A percentile compares a stretch with the other conserved stretches of the same genome.
Conservation (phyloP, 2,797 vertebrate genomes). For the Danio aesculapii region DNA sequence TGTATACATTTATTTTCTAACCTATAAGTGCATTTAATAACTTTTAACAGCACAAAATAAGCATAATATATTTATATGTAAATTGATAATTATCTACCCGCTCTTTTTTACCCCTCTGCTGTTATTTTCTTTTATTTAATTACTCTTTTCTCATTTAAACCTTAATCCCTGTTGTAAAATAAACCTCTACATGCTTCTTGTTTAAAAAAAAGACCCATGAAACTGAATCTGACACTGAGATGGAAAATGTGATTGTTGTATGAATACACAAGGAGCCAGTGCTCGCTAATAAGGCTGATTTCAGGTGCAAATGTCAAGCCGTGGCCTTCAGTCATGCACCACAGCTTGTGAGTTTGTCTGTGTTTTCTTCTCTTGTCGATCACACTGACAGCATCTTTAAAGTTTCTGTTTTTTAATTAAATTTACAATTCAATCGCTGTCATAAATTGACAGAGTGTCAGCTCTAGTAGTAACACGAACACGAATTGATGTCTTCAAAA, state of each 20-base stretch:
- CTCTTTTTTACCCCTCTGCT: too few relatives aligned
- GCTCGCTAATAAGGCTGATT: not conserved
- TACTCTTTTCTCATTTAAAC: too few relatives aligned
- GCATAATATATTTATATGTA: too few relatives aligned
- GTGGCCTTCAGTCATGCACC: conserved; percentile 35
- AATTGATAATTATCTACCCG: too few relatives aligned
- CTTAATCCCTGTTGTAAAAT: too few relatives aligned
- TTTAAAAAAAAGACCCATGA: too few relatives aligned
- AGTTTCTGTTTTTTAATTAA: conserved; percentile 29
- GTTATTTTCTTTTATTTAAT: too few relatives aligned
- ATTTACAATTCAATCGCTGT: conserved; percentile 46
- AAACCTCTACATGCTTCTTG: too few relatives aligned
- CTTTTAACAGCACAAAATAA: too few relatives aligned
- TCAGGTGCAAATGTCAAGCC: not conserved
- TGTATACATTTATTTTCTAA: too few relatives aligned
- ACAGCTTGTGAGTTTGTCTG: conserved; percentile 34
- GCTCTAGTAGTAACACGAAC: conserved; percentile 18
- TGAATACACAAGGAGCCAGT: not conserved
- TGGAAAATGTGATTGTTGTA: not conserved
- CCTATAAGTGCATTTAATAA: too few relatives aligned
- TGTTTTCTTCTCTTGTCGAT: conserved; percentile 44
- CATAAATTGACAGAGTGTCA: conserved; percentile 45
- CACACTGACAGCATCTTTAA: conserved; percentile 35
- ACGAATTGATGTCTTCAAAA: not conserved
- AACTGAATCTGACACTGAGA: not conserved